phyloP scores from a whole-genome alignment of 2,113 vertebrate genomes.

The Scalopus aquaticus region DNA sequence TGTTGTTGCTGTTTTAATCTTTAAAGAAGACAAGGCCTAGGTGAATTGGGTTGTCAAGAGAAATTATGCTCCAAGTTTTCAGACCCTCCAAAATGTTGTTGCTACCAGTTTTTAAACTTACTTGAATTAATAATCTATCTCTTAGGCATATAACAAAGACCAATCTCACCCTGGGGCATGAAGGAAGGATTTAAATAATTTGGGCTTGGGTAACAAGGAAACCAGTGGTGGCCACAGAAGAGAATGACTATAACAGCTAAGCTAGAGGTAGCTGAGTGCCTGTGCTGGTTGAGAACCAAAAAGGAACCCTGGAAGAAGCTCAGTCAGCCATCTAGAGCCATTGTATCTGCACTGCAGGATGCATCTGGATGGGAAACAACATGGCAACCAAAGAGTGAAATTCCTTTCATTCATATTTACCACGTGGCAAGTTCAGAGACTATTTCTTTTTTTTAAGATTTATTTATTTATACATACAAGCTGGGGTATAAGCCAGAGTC shows the following conservation, averaged over 20 bases:
- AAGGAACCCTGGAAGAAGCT: neutral
- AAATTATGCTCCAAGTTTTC: conserved; percentile 69
- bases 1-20: conserved; percentile 54
- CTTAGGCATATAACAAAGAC: neutral
- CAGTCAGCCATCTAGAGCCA: neutral
- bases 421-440: conserved; percentile 47
- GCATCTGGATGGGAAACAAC: conserved; percentile 50
- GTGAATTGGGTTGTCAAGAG: conserved; percentile 50
- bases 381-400: conserved; percentile 49
- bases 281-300: neutral
- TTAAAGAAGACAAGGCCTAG: conserved; percentile 47
- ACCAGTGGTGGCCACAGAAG: neutral
- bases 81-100: conserved; percentile 2
- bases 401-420: conserved; percentile 20
- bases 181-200: conserved; percentile 24
- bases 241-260: neutral
- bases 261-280: neutral
- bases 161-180: neutral
- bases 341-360: neutral
- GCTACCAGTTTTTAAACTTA: conserved; percentile 47
- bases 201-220: neutral
- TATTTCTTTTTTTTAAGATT: too few species aligned
- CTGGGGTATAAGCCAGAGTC: too few species aligned
- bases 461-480: too few species aligned
- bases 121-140: conserved; percentile 6